Evolutionary conservation across 2,113 vertebrate genomes (phyloP).

Genomic region (Varanus salvator): DNA sequence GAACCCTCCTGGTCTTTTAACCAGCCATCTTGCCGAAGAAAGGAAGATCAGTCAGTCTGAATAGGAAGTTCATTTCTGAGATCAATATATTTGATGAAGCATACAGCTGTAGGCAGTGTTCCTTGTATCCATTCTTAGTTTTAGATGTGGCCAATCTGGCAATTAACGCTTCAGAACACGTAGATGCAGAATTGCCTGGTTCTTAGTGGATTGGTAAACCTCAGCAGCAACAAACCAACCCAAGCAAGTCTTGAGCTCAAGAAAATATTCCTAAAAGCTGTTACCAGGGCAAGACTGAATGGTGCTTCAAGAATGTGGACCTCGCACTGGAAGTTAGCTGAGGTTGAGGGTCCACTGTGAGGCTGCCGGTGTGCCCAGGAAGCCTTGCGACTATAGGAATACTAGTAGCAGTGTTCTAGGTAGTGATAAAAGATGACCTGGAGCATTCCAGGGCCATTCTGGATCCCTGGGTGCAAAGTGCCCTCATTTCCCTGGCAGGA

Average conservation of each 20-base stretch:
- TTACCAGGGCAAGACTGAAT: too few relatives aligned
- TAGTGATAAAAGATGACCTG: neutral
- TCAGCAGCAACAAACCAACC: neutral
- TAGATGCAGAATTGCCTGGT: neutral
- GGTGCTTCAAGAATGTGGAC: too few relatives aligned
- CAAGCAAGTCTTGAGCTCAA: neutral
- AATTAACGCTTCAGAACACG: neutral
- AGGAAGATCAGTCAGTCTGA: too few relatives aligned
- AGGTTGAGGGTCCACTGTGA: too few relatives aligned
- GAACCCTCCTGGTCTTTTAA: too few relatives aligned
- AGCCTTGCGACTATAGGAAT: neutral
- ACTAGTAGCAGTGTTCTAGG: neutral
- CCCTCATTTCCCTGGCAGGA: neutral
- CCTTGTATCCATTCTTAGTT: neutral
- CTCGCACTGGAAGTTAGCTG: too few relatives aligned
- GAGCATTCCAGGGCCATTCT: neutral
- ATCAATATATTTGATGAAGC: neutral
- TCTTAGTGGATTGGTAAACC: neutral
- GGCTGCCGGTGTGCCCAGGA: neutral
- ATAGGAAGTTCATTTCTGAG: too few relatives aligned
- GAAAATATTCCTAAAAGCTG: neutral
- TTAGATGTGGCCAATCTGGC: neutral
- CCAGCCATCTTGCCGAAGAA: too few relatives aligned
- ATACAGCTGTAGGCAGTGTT: neutral
- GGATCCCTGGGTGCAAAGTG: neutral